A percentile compares a stretch with the other conserved stretches of the same genome.
phyloP scores from a whole-genome alignment of 1,140 invertebrate species.

The Choristoneura fumiferana region DNA sequence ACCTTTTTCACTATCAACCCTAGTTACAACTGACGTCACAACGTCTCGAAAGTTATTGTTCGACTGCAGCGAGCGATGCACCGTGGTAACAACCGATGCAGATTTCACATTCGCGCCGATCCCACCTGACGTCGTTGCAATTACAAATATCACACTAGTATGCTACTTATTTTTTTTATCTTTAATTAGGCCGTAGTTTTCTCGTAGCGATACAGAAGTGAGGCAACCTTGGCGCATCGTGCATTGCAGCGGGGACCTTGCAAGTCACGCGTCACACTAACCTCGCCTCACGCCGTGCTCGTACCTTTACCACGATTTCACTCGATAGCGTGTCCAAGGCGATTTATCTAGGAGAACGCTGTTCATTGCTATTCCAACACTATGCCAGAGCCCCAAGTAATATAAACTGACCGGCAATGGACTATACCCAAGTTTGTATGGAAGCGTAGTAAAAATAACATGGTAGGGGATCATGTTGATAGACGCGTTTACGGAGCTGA shows the following conservation, averaged over 20 bases:
- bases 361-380: slow-evolving; percentile 47
- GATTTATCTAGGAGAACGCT: slow-evolving; percentile 29
- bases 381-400: not conserved
- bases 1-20: slow-evolving; percentile 27
- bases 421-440: slow-evolving; percentile 20
- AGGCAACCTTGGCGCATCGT: slow-evolving; percentile 76
- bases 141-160: slow-evolving; percentile 8
- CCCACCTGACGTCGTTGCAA: slow-evolving; percentile 8
- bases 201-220: slow-evolving; percentile 51
- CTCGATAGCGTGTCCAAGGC: slow-evolving; percentile 42
- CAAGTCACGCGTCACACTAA: slow-evolving; percentile 77
- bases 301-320: slow-evolving; percentile 48
- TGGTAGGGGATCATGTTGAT: slow-evolving; percentile 53
- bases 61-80: slow-evolving; percentile 48
- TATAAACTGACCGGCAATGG: slow-evolving; percentile 31
- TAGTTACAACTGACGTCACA: slow-evolving; percentile 21
- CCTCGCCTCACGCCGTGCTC: slow-evolving; percentile 72
- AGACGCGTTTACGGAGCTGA: slow-evolving; percentile 58
- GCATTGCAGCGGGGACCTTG: slow-evolving; percentile 76
- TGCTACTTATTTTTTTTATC: slow-evolving; percentile 18
- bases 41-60: slow-evolving; percentile 36
- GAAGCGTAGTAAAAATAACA: slow-evolving; percentile 25
- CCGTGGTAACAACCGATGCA: slow-evolving; percentile 43
- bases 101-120: slow-evolving; percentile 55
- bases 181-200: slow-evolving; percentile 42